Conservation (phyloP, 2,888 invertebrate species). For the Cosmia trapezina region DNA sequence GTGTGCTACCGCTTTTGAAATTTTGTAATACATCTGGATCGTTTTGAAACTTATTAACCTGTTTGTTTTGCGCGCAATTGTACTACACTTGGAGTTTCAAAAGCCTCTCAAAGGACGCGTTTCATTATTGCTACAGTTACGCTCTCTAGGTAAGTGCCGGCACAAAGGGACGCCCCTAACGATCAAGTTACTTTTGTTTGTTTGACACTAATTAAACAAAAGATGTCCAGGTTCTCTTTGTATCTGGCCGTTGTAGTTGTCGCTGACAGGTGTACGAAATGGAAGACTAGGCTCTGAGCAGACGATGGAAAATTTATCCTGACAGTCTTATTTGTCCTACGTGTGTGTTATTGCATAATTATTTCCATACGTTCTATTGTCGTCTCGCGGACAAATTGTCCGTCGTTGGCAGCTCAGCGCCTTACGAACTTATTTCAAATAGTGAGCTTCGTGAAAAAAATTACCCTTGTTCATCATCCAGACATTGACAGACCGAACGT, state of each 20-base stretch:
- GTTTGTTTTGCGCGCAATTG: constrained; percentile 85
- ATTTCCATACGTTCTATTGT: no score
- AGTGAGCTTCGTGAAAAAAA: constrained; percentile 72
- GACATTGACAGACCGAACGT: constrained; percentile 79
- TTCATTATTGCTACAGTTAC: constrained; percentile 81
- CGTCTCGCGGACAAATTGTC: no score
- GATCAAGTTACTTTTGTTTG: constrained; percentile 89
- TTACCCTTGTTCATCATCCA: constrained; percentile 71
- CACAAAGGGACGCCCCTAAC: constrained; percentile 84
- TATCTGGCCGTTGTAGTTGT: constrained; percentile 74
- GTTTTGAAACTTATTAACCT: constrained; percentile 90
- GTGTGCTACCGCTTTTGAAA: constrained; percentile 87
- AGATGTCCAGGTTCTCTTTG: constrained; percentile 79
- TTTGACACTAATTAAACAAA: constrained; percentile 87
- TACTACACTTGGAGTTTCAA: constrained; percentile 79
- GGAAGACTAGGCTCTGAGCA: constrained; percentile 44
- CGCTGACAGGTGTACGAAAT: constrained; percentile 80
- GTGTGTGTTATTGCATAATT: no score
- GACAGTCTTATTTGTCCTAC: no score
- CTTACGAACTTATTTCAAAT: constrained; percentile 57
- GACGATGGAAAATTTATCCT: no score
- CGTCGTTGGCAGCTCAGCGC: no score
- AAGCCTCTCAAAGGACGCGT: constrained; percentile 83
- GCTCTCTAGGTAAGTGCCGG: constrained; percentile 72
- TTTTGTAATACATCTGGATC: constrained; percentile 89